Base-by-base conservation (phyloP, 2,797 vertebrate genomes). In the Philypnodon macrostomus region DNA sequence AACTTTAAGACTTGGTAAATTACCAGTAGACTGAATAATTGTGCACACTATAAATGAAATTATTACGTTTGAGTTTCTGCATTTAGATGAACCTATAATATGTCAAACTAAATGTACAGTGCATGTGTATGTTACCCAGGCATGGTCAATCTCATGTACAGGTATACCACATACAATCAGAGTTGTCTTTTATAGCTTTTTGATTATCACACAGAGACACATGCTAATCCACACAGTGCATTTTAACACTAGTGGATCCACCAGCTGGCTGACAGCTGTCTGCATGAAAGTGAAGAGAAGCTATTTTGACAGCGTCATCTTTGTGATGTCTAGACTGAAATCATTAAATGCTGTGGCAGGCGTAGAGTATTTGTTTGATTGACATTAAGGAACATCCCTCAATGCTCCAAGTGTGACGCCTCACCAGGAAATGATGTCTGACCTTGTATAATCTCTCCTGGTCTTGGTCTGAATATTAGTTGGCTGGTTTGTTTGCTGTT, bases 221-320 rank as follows among this genome's bases (percentile, higher is more conserved):
- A 7, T 5, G 53, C 49, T 30, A 53, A 55, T 6, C 36, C 10
- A 33, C 10, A 33, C 54, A 53, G 45, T 44, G 51, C 16, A 14
- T 63, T 67, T 63, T 65, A 46, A 42, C 74, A 70, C 57, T 18
- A 48, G 53, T 21, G 48, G 72, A 74, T n/a, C 75, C 70, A 78
- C 73, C 78, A 70, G 77, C 77, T 75, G 70, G 41, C 63, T 83
- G 81, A 81, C 77, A 85, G 84, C 83, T 84, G 81, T 71, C 83
- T 70, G 18, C 13, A 36, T 46, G 36, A 39, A 77, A 75, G 50
- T 77, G 65, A 86, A 68, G 67, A 42, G 45, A 55, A 63, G 69
- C 63, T 75, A 60, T 75, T 81, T 73, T 86, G 79, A 83, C 78
- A 81, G 78, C 71, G 56, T 83, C 72, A 77, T 77, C 65, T 74